Evolutionary conservation across 2,888 invertebrate genomes (phyloP).

Genomic region (Melieria crassipennis): DNA sequence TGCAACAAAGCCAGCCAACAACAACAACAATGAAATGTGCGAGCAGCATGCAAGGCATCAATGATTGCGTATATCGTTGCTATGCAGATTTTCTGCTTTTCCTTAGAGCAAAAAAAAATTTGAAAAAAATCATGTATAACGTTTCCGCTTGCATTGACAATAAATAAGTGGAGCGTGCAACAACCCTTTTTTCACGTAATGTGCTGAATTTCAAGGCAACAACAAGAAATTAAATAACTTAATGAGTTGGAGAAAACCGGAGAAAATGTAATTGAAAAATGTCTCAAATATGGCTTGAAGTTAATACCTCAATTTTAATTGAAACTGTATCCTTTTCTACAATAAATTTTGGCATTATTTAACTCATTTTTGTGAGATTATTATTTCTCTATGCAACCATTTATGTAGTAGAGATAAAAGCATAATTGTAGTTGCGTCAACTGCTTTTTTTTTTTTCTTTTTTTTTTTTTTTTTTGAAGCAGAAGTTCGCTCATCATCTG

Average conservation of each 20-base stretch:
- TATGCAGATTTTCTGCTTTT: not conserved
- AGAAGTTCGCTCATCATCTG: not conserved
- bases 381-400: not conserved
- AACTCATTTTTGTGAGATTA: not conserved
- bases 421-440: no score
- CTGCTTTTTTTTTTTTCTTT: no score
- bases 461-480: no score
- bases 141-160: not conserved
- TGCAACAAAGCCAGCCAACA: no score
- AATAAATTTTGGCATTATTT: constrained; percentile 30
- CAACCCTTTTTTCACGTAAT: not conserved
- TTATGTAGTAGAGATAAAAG: no score
- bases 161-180: not conserved
- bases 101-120: no score
- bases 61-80: not conserved
- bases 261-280: not conserved
- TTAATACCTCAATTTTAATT: constrained; percentile 51
- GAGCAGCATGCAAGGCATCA: not conserved
- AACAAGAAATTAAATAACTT: not conserved
- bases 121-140: not conserved
- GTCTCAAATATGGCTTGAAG: not conserved
- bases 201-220: not conserved
- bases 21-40: no score
- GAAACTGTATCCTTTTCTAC: constrained; percentile 45
- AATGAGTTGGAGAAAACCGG: not conserved